Evolutionary conservation across 2,888 invertebrate species (phyloP), one percentile per base, ranked within the genome.

Genomic region (Thera britannica): DNA sequence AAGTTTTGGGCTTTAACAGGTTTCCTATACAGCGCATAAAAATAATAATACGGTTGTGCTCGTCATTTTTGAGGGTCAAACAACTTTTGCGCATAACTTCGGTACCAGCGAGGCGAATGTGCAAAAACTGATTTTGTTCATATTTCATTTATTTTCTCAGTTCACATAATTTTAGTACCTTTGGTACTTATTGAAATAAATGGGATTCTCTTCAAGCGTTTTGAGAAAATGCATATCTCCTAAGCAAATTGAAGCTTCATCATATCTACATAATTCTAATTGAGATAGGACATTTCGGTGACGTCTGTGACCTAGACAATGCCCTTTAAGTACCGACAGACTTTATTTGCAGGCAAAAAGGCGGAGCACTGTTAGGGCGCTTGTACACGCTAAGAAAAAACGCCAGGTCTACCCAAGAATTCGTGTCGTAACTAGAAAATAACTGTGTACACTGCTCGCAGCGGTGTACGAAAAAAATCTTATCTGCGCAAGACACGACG

Each of bases 1-100:
- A 73, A 77, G 73, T 76, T 72, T 62, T 73, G 65, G 72, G 64
- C 51, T 68, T 58, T 67, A 71, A 75, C 78, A 72, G 78, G 79
- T 76, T 77, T 72, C 64, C 41, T 59, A 51, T 59, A 56, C 34
- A 41, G 44, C 38, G 48, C 52, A 12, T 48, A 56, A 49, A n/a
- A 59, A 57, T n/a, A 65, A 65, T 67, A 69, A 67, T 57, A 62
- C n/a, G 44, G 49, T 68, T 64, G 41, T 49, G 38, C 35, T 60
- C 71, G 71, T 67, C 66, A 67, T 71, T 69, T 52, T 68, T 62
- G 74, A 72, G 74, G 71, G 72, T 68, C 74, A 67, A 72, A 70
- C 72, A 65, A 71, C 66, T 71, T 70, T 58, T 65, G 63, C 58
- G 58, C 56, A 52, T 59, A 51, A 68, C 61, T 68, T 65, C 65